phyloP scores from a whole-genome alignment of 2,113 vertebrate species.

The Cochlearius cochlearius region DNA sequence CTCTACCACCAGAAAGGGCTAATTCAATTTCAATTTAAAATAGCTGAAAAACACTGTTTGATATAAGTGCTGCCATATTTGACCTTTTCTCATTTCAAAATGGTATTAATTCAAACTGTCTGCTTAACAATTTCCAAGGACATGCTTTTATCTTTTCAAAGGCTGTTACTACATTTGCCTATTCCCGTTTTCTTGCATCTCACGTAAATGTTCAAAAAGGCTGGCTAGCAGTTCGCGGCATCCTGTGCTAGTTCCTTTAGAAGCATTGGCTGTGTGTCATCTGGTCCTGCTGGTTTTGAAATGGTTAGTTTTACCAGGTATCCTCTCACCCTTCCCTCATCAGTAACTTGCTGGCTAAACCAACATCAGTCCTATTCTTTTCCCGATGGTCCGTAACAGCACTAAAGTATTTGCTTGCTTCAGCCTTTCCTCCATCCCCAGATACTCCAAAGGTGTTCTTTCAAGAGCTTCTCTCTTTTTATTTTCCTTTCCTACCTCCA shows the following conservation, averaged over 20 bases:
- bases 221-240: not conserved
- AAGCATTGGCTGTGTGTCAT: not conserved
- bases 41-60: not conserved
- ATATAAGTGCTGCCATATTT: not conserved
- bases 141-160: not conserved
- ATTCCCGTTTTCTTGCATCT: not conserved
- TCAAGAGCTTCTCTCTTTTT: not conserved
- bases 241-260: not conserved
- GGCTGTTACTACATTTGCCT: not conserved
- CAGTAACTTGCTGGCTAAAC: not conserved
- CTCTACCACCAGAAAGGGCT: not conserved
- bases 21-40: not conserved
- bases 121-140: not conserved
- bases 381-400: not conserved
- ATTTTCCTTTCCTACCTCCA: not conserved
- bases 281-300: not conserved
- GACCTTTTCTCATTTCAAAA: not conserved
- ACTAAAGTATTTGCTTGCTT: not conserved
- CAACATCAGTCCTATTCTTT: not conserved
- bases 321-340: not conserved
- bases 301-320: not conserved
- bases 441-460: not conserved
- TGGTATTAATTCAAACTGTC: not conserved
- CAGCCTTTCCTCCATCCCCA: not conserved
- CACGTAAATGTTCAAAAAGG: not conserved